Evolutionary conservation across 2,113 vertebrate genomes (phyloP), one percentile per base, ranked within the genome.

Genomic region (Morone chrysops): DNA sequence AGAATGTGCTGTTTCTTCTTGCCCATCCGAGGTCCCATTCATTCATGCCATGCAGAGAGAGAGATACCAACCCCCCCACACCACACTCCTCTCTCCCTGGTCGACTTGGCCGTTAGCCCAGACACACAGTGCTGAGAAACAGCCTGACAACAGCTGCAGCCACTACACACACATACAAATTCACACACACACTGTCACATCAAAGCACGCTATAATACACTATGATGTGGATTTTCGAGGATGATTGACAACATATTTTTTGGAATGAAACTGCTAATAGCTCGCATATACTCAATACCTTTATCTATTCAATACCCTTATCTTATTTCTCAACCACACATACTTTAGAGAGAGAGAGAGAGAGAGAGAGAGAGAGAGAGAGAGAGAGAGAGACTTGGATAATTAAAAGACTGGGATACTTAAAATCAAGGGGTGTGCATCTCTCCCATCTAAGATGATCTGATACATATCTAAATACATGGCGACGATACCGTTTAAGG

Each of bases 1-100:
- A 87, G 78, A 90, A 84, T 81, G 84, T 80, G 70, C 71, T 63
- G 82, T 66, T 90, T 92, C 83, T 86, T 81, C 70, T 57, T 22
- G 31, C 66, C 73, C 36, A 74, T 92, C 87, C 84, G 87, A 93
- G 85, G 70, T 73, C 54, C 85, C 84, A 92, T 92, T 94, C 83
- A 93, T 85, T 66, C 77, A 70, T 22, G 74, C 77, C 75, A 53
- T n/a, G 40, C 70, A 81, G 65, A 68, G 68, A 80, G 54, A 75
- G 82, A 65, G 31, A 63, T 6, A 59, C 18, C 25, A 16, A 3
- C 62, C 43, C 25, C 38, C 16, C 50, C 31, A 41, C 41, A 43
- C 18, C 31, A 36, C 18, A 31, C 70, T 20, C 20, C 20, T 69
- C 63, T 59, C 40, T 63, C 18, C 69, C 60, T 6, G 25, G 25